Evolutionary conservation across 2,888 invertebrate genomes (phyloP).

Genomic region (Stegana nigrithorax): DNA sequence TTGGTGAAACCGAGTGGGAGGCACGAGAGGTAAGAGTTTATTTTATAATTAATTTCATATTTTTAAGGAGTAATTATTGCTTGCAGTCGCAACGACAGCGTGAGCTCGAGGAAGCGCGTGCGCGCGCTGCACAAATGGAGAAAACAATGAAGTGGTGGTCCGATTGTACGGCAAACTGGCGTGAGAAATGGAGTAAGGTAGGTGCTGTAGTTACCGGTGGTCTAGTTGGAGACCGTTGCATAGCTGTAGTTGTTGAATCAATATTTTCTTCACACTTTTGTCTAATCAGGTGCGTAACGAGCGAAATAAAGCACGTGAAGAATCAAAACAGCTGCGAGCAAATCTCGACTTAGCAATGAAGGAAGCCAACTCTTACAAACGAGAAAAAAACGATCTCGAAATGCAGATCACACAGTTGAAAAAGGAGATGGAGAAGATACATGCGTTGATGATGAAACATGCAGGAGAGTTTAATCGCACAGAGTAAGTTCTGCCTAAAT

Average conservation of each 20-base stretch:
- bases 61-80: not conserved
- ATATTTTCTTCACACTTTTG: constrained; percentile 20
- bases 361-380: constrained; percentile 79
- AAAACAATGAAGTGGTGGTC: constrained; percentile 99
- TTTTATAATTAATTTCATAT: not conserved
- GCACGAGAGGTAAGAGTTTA: constrained; percentile 61
- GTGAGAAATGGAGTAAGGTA: constrained; percentile 94
- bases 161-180: constrained; percentile 96
- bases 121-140: constrained; percentile 97
- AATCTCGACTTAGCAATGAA: constrained; percentile 84
- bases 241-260: constrained; percentile 31
- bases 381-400: constrained; percentile 84
- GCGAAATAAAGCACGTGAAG: constrained; percentile 92
- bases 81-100: constrained; percentile 69
- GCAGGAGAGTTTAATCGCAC: constrained; percentile 76
- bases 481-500: no score
- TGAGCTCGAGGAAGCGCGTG: constrained; percentile 94
- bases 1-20: constrained; percentile 68
- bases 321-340: constrained; percentile 83
- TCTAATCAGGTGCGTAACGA: constrained; percentile 82
- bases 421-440: constrained; percentile 84
- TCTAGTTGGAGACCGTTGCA: no score
- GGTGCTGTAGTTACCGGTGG: no score
- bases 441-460: constrained; percentile 75
- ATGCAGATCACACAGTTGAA: constrained; percentile 81